Percentiles rank a stretch among this genome's conserved stretches.
phyloP scores from a whole-genome alignment of 2,888 invertebrate genomes.

The Odontomyia ornata region DNA sequence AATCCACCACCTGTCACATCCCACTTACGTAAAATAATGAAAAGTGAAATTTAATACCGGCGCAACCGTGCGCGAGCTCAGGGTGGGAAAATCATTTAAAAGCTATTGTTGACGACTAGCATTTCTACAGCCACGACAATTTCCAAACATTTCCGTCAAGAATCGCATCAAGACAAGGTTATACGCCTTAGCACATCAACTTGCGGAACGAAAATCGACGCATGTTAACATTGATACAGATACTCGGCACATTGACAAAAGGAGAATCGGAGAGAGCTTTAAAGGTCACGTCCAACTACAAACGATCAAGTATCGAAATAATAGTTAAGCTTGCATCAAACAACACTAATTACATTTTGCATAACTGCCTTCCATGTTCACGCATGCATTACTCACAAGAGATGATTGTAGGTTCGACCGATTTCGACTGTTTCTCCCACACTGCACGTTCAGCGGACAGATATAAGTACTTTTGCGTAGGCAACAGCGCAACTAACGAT shows the following conservation, averaged over 20 bases:
- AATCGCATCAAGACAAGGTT: background rate
- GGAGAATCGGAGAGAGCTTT: background rate
- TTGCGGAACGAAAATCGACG: background rate
- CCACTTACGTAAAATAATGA: constrained; percentile 15
- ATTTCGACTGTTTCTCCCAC: no score
- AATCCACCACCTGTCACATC: constrained; percentile 3
- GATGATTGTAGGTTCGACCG: background rate
- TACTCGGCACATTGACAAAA: background rate
- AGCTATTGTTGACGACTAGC: background rate
- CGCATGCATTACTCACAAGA: background rate
- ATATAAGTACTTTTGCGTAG: background rate
- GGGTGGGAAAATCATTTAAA: background rate
- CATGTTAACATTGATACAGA: constrained; percentile 9
- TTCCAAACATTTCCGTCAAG: background rate
- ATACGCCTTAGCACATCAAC: background rate
- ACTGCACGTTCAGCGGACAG: no score
- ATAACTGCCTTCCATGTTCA: background rate
- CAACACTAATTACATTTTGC: background rate
- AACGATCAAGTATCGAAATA: background rate
- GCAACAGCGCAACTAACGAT: background rate
- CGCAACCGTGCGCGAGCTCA: background rate
- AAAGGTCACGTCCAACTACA: constrained; percentile 26
- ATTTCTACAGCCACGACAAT: background rate
- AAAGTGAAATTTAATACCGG: constrained; percentile 29
- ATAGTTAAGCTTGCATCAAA: background rate